Evolutionary conservation across 2,113 vertebrate species (phyloP).

Genomic region (Microtus oregoni): DNA sequence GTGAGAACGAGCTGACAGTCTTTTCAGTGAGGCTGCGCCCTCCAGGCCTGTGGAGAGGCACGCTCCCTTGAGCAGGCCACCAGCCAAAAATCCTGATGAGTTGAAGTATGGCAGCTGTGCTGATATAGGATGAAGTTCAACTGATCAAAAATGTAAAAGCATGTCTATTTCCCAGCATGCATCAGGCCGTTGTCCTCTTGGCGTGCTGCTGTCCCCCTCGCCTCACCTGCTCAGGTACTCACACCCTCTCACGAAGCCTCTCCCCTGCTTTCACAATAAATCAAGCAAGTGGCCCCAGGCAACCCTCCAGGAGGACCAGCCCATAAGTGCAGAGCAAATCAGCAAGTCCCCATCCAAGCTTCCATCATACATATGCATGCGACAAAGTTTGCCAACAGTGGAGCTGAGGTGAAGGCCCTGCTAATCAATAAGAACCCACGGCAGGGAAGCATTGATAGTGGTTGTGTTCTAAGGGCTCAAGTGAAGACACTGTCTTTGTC

Average conservation of each 20-base stretch:
- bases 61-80: constrained; percentile 88
- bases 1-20: constrained; percentile 88
- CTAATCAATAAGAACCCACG: constrained; percentile 92
- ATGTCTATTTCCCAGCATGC: constrained; percentile 91
- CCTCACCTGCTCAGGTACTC: constrained; percentile 74
- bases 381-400: constrained; percentile 94
- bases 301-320: constrained; percentile 88
- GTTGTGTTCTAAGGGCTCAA: constrained; percentile 93
- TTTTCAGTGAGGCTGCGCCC: constrained; percentile 88
- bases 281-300: constrained; percentile 88
- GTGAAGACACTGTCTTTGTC: constrained; percentile 93
- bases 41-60: constrained; percentile 90
- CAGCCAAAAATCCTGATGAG: constrained; percentile 88
- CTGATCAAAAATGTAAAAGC: constrained; percentile 90
- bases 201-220: constrained; percentile 64
- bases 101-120: constrained; percentile 89
- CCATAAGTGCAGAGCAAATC: constrained; percentile 90
- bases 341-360: constrained; percentile 90
- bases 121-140: constrained; percentile 89
- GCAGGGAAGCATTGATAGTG: constrained; percentile 91
- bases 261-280: constrained; percentile 78
- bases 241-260: constrained; percentile 71
- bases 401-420: constrained; percentile 91
- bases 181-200: constrained; percentile 86
- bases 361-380: constrained; percentile 92